These are phyloP conservation scores for Casuarius casuarius DNA, from an alignment of 2,113 vertebrate species.

Conservation along the genomic window DNA sequence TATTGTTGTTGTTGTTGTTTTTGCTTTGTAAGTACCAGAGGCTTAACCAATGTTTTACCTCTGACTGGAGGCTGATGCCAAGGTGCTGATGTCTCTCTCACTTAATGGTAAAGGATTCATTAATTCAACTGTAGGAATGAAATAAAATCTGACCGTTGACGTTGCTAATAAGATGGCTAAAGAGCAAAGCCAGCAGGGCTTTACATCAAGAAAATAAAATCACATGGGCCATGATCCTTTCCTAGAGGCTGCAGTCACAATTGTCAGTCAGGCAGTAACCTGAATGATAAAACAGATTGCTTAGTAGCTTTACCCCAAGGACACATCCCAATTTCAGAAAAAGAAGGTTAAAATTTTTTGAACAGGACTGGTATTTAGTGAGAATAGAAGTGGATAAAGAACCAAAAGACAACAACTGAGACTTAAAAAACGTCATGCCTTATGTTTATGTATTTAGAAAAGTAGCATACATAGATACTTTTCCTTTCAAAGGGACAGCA, in stretches of 20 bases:
- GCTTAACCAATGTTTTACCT: background rate
- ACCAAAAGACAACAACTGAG: background rate
- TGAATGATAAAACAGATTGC: background rate
- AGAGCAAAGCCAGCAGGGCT: background rate
- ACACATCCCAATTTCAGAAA: background rate
- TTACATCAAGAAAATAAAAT: background rate
- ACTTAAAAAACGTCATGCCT: background rate
- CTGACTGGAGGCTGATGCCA: background rate
- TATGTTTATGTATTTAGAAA: background rate
- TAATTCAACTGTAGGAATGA: background rate
- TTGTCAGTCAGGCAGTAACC: rapidly evolving
- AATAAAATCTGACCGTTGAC: background rate
- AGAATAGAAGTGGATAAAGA: background rate
- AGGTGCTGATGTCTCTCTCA: rapidly evolving
- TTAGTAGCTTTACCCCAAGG: too few relatives aligned
- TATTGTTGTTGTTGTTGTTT: background rate
- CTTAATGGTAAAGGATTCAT: background rate
- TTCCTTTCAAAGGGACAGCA: background rate
- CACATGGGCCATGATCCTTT: background rate
- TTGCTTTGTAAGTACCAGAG: background rate
- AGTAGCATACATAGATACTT: background rate
- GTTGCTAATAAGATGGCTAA: background rate
- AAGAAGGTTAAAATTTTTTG: background rate
- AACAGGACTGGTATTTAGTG: background rate
- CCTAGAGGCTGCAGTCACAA: background rate